phyloP scores from a whole-genome alignment of 2,888 invertebrate species.

The Clitarchus hookeri region DNA sequence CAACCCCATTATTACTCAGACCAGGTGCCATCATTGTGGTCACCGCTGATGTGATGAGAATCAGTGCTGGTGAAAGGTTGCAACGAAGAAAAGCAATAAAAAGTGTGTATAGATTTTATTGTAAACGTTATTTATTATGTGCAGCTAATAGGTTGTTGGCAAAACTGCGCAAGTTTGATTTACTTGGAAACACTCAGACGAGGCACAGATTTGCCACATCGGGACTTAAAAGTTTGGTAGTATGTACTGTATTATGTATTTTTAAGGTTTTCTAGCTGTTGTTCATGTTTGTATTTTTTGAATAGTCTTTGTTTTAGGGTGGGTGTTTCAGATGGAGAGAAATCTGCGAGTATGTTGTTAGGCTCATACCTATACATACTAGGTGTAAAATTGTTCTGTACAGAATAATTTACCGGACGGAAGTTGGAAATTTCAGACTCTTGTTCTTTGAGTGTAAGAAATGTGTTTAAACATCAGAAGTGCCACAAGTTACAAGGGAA shows the following conservation, averaged over 20 bases:
- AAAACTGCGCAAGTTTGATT: not conserved
- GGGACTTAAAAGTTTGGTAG: not conserved
- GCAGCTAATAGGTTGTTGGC: not conserved
- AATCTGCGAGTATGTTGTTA: not conserved
- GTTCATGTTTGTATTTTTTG: slow-evolving; percentile 4
- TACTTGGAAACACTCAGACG: not conserved
- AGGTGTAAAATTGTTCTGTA: not conserved
- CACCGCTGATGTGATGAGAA: not conserved
- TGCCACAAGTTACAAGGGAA: too few species aligned
- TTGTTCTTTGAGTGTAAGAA: too few species aligned
- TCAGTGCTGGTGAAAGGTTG: slow-evolving; percentile 7
- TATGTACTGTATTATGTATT: not conserved
- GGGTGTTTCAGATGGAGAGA: not conserved
- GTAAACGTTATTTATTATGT: slow-evolving; percentile 10
- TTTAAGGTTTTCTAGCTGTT: not conserved
- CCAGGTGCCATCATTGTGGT: not conserved
- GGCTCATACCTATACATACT: not conserved
- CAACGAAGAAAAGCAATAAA: slow-evolving; percentile 12
- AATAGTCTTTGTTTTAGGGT: not conserved
- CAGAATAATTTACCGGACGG: too few species aligned
- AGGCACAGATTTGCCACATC: slow-evolving; percentile 6
- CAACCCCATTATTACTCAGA: not conserved
- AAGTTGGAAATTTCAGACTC: too few species aligned
- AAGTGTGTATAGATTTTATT: not conserved
- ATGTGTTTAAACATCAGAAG: too few species aligned